A percentile compares a stretch with the other conserved stretches of the same genome.
phyloP scores from a whole-genome alignment of 2,888 invertebrate species.

The Latheticus oryzae region DNA sequence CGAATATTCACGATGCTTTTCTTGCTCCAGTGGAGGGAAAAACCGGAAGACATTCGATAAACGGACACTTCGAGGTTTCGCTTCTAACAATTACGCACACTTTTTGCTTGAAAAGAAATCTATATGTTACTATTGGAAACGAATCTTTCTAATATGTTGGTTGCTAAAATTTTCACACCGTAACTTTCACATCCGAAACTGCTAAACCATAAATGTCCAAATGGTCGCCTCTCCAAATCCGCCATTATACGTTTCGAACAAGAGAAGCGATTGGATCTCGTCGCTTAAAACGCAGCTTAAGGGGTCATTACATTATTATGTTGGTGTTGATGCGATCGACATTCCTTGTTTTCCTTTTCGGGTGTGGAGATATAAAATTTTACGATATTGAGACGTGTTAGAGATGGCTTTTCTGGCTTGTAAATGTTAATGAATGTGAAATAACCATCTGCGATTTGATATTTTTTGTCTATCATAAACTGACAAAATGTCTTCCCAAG shows the following conservation, averaged over 20 bases:
- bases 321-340: slow-evolving; percentile 20
- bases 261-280: slow-evolving; percentile 10
- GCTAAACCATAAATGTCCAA: too few species aligned
- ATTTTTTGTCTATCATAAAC: too few species aligned
- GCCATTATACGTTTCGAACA: too few species aligned
- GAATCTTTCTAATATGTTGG: too few species aligned
- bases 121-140: too few species aligned
- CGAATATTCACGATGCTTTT: slow-evolving; percentile 4
- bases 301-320: slow-evolving; percentile 27
- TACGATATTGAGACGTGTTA: slow-evolving; percentile 36
- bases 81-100: slow-evolving; percentile 7
- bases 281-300: slow-evolving; percentile 11
- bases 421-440: slow-evolving; percentile 39
- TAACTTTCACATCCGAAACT: too few species aligned
- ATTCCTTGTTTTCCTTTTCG: slow-evolving; percentile 24
- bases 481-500: too few species aligned
- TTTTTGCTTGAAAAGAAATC: too few species aligned
- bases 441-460: slow-evolving; percentile 38
- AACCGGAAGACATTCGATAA: slow-evolving; percentile 23
- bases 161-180: too few species aligned
- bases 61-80: slow-evolving; percentile 18
- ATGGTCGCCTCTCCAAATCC: too few species aligned
- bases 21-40: slow-evolving; percentile 17
- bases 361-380: slow-evolving; percentile 30
- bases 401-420: slow-evolving; percentile 35